phyloP scores from a whole-genome alignment of 1,140 invertebrate genomes.

The Pentalonia nigronervosa region DNA sequence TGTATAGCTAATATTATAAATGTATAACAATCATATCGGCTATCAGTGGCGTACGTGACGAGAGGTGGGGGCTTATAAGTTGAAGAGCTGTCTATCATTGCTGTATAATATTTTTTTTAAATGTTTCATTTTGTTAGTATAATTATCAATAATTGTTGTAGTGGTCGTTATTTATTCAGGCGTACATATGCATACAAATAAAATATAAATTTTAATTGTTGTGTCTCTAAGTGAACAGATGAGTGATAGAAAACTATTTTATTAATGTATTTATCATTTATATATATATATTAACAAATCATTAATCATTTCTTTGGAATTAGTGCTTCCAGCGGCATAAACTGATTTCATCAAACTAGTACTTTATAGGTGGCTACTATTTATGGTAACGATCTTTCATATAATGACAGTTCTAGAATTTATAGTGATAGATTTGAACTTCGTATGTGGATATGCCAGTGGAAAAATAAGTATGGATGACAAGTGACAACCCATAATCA shows the following conservation, averaged over 20 bases:
- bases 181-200: background rate
- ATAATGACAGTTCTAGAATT: background rate
- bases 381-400: background rate
- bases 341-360: background rate
- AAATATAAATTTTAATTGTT: background rate
- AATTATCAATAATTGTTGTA: background rate
- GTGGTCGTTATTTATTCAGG: background rate
- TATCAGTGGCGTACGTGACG: too few relatives aligned
- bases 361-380: background rate
- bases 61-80: background rate
- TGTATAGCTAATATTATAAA: too few relatives aligned
- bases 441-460: background rate
- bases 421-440: background rate
- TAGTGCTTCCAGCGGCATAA: background rate
- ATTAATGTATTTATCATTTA: background rate
- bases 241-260: background rate
- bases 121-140: background rate
- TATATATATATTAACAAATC: background rate
- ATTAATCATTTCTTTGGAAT: background rate
- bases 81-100: background rate
- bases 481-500: background rate
- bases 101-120: background rate
- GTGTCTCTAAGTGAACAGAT: background rate
- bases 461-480: background rate
- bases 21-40: too few relatives aligned